A percentile compares a stretch with the other conserved stretches of the same genome.
Evolutionary conservation across 2,797 vertebrate genomes (phyloP).

Genomic region (Clangula hyemalis): DNA sequence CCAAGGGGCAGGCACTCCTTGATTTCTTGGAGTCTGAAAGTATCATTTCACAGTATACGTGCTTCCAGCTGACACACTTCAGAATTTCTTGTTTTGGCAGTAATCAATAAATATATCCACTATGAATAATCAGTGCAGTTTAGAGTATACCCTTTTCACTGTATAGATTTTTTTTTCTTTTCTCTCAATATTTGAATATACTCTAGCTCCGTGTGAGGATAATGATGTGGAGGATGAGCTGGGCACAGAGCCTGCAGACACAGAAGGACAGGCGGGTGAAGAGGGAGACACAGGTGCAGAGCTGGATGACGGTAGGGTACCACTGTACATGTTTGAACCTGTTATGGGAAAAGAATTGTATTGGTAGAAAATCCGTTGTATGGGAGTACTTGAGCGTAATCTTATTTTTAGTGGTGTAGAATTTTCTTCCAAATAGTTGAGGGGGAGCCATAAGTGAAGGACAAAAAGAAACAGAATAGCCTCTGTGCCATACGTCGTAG

Average conservation of each 20-base stretch:
- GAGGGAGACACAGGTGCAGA: constrained; percentile 91
- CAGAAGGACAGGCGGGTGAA: constrained; percentile 78
- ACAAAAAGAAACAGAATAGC: not conserved
- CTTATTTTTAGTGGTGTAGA: not conserved
- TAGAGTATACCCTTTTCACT: not conserved
- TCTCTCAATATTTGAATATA: constrained; percentile 54
- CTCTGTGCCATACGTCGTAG: not conserved
- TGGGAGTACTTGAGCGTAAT: not conserved
- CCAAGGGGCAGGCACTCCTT: not conserved
- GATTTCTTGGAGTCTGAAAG: not conserved
- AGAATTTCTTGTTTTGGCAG: not conserved
- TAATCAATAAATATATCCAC: not conserved
- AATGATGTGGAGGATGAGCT: constrained; percentile 86
- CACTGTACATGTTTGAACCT: not conserved
- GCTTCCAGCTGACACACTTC: not conserved
- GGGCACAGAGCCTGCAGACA: constrained; percentile 82
- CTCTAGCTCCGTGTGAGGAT: constrained; percentile 85
- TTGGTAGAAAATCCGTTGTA: not conserved
- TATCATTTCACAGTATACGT: not conserved
- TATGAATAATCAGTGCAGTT: not conserved
- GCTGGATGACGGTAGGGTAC: constrained; percentile 89
- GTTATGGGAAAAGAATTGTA: not conserved
- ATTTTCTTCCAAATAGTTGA: not conserved
- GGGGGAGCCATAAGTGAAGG: not conserved
- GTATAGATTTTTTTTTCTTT: not conserved